Evolutionary conservation across 30 jellyfish, hydroid and myxozoan species (phyloP).

Genomic region (Euphysa ruthae): DNA sequence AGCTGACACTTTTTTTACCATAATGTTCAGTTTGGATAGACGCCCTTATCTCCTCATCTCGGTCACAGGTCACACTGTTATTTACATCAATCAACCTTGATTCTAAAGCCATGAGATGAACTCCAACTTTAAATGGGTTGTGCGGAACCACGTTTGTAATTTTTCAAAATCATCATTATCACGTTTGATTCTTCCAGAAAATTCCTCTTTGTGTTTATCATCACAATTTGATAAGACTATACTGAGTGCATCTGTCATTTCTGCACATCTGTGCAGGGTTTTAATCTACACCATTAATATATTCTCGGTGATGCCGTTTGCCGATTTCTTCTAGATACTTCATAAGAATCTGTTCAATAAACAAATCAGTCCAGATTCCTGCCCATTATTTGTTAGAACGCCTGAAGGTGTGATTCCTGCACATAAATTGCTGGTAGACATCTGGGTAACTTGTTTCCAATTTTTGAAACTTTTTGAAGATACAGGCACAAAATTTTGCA

Average conservation of each 20-base stretch:
- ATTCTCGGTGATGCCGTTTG: constrained; percentile 11
- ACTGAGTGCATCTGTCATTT: neutral
- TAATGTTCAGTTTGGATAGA: neutral
- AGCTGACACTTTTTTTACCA: neutral
- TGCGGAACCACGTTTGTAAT: constrained; percentile 2
- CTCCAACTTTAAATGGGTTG: constrained; percentile 6
- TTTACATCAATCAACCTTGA: neutral
- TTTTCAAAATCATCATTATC: constrained; percentile 10
- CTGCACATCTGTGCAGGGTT: constrained; percentile 19
- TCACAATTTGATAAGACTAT: neutral
- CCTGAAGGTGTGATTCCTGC: constrained; percentile 13
- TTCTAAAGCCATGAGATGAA: neutral
- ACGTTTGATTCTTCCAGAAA: constrained; percentile 15
- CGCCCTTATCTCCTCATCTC: constrained; percentile 19
- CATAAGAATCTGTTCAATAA: no score
- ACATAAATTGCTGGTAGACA: constrained; percentile 6
- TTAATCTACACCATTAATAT: constrained; percentile 12
- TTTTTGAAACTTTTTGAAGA: neutral
- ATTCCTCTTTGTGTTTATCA: neutral
- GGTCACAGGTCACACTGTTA: constrained; percentile 7
- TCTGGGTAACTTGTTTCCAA: constrained; percentile 4
- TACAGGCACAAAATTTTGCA: constrained; percentile 8
- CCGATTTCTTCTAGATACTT: constrained; percentile 16
- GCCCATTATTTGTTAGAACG: neutral
- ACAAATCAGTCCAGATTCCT: neutral